These are phyloP conservation scores for Crioceris asparagi DNA, from an alignment of 2,888 invertebrate genomes.

Conservation along the genomic window DNA sequence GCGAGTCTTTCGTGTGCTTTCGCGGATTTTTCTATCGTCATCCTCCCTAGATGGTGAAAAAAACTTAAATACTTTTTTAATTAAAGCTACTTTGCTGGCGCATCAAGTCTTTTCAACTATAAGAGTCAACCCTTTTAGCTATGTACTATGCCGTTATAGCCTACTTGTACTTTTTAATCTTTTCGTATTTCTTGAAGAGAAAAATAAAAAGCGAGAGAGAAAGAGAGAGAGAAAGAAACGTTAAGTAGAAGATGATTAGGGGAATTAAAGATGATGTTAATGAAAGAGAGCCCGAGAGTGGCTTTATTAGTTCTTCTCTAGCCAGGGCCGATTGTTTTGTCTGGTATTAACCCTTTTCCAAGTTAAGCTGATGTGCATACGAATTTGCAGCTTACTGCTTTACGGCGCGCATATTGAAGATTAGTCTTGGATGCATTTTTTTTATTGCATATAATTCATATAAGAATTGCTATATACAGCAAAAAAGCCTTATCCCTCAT, in stretches of 20 bases:
- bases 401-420: no score
- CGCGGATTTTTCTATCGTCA: conserved; percentile 23
- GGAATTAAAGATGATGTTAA: conserved; percentile 24
- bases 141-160: conserved; percentile 11
- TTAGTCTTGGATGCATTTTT: no score
- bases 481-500: no score
- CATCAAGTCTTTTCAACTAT: conserved; percentile 28
- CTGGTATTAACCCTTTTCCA: conserved; percentile 21
- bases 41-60: no score
- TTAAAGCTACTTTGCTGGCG: conserved; percentile 28
- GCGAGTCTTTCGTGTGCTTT: conserved; percentile 20
- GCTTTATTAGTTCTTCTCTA: conserved; percentile 19
- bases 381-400: no score
- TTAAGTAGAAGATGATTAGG: conserved; percentile 30
- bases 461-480: no score
- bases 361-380: conserved; percentile 9
- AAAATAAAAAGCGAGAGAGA: no score
- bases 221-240: no score
- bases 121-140: conserved; percentile 26
- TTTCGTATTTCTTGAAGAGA: conserved; percentile 28
- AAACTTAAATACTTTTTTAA: conserved; percentile 31
- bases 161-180: conserved; percentile 30
- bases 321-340: conserved; percentile 17
- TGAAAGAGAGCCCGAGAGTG: conserved; percentile 18
- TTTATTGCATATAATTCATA: no score